These are phyloP conservation scores for Microdon myrmicae DNA, from an alignment of 2,888 invertebrate genomes.

Conservation along the genomic window DNA sequence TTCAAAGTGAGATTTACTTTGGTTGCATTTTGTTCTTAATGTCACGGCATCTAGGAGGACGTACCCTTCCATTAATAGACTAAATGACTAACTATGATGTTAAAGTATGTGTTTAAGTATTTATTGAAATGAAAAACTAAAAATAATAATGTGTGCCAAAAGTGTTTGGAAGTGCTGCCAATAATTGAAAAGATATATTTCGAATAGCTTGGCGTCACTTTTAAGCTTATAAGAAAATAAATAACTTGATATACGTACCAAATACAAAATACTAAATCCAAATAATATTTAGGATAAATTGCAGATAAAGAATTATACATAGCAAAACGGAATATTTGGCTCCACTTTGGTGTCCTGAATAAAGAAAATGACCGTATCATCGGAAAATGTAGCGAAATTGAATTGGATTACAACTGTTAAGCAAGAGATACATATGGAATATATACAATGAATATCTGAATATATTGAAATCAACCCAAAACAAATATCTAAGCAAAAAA, in stretches of 20 bases:
- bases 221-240: conserved; percentile 26
- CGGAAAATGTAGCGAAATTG: conserved; percentile 17
- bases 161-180: conserved; percentile 41
- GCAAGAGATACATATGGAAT: too few species aligned
- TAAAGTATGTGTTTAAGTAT: too few species aligned
- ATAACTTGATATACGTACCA: conserved; percentile 50
- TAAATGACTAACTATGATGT: too few species aligned
- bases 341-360: too few species aligned
- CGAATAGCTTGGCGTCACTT: conserved; percentile 26
- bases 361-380: conserved; percentile 22
- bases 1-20: too few species aligned
- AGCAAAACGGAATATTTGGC: too few species aligned
- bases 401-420: conserved; percentile 41
- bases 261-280: conserved; percentile 29
- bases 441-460: too few species aligned
- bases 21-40: too few species aligned
- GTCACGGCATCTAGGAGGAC: too few species aligned
- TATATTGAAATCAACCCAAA: conserved; percentile 6
- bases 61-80: too few species aligned
- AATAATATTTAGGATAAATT: conserved; percentile 13
- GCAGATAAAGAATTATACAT: conserved; percentile 2
- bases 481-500: conserved; percentile 18
- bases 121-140: too few species aligned
- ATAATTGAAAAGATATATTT: conserved; percentile 4
- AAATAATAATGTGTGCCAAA: conserved; percentile 51